phyloP scores from a whole-genome alignment of 2,797 vertebrate genomes.

The Uromys caudimaculatus region DNA sequence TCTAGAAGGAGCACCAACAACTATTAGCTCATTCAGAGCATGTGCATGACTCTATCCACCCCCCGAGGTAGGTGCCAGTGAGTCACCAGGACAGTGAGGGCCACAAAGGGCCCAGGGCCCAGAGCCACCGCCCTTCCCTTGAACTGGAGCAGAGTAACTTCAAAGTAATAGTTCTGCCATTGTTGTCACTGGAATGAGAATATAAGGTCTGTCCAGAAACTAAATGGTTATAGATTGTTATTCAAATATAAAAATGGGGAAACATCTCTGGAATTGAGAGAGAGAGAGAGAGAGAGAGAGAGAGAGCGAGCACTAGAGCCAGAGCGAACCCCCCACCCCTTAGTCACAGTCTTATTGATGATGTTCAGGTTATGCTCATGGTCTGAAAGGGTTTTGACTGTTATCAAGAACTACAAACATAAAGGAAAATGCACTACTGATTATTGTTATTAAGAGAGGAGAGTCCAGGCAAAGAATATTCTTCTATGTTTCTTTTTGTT shows the following conservation, averaged over 20 bases:
- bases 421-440: not conserved
- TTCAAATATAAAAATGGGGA: not conserved
- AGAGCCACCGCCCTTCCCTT: not conserved
- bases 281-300: too few relatives aligned
- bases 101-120: not conserved
- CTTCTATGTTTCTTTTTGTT: not conserved
- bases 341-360: not conserved
- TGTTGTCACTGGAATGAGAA: not conserved
- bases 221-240: not conserved
- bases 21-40: not conserved
- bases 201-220: not conserved
- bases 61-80: not conserved
- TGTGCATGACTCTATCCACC: not conserved
- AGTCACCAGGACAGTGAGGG: not conserved
- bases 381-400: not conserved
- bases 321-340: not conserved
- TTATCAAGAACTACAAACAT: not conserved
- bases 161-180: not conserved
- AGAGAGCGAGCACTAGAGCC: too few relatives aligned
- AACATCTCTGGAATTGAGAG: not conserved
- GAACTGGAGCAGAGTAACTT: not conserved
- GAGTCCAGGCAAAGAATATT: not conserved
- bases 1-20: not conserved
- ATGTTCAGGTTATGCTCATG: not conserved
- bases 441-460: not conserved